A percentile compares a stretch with the other conserved stretches of the same genome.
These are phyloP conservation scores for Brachyistius frenatus DNA, from an alignment of 2,113 vertebrate genomes.

Conservation along the genomic window DNA sequence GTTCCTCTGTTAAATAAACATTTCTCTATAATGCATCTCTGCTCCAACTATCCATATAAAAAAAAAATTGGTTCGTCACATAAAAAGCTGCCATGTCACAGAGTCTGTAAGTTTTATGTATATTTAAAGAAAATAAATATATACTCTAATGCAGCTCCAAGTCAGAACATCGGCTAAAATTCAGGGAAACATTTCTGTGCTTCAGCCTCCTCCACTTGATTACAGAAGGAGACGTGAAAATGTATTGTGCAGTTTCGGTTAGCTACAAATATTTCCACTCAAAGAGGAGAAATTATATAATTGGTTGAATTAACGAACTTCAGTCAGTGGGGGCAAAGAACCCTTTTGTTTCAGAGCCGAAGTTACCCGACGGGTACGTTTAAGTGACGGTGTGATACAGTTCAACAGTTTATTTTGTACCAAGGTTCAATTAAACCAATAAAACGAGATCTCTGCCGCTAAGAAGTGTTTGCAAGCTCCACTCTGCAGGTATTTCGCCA, in stretches of 20 bases:
- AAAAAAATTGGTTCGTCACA: neutral
- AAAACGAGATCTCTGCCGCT: neutral
- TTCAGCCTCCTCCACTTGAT: neutral
- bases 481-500: neutral
- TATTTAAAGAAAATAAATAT: constrained; percentile 30
- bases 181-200: neutral
- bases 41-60: neutral
- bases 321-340: neutral
- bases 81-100: constrained; percentile 39
- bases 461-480: constrained; percentile 4
- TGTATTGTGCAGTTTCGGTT: neutral
- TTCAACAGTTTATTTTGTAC: neutral
- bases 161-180: neutral
- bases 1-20: too few species aligned
- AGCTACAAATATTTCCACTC: constrained; percentile 1
- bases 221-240: neutral
- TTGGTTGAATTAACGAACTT: constrained; percentile 5
- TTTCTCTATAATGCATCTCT: neutral
- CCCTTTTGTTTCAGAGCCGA: neutral
- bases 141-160: neutral
- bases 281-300: neutral
- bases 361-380: too few species aligned
- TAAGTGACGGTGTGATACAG: neutral
- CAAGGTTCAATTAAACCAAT: constrained; percentile 11
- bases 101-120: neutral